Evolutionary conservation across 2,888 invertebrate species (phyloP), one percentile per base, ranked within the genome.

Genomic region (Sialis fuliginosa): DNA sequence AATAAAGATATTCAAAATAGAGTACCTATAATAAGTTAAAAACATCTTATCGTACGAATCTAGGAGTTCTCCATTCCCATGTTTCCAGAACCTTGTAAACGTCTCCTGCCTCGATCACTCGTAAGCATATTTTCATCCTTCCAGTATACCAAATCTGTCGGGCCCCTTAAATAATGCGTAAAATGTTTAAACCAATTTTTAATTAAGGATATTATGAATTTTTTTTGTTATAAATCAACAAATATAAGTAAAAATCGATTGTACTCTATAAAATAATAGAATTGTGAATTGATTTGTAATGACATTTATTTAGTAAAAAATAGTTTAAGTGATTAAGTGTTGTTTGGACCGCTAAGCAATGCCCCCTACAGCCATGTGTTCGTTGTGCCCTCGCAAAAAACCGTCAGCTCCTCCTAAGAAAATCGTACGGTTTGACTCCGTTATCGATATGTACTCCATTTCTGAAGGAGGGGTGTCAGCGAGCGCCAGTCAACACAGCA

Each of bases 371-470:
- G 68, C 65, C 58, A 75, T 75, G 75, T 75, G 75, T 62, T 75
- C 74, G 53, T 62, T 75, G 56, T 75, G 74, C 61, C 71, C 74
- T 51, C 66, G 67, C 57, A 73, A 70, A 60, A 65, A 68, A 52
- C 60, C 66, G 50, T 62, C 67, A 47, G 65, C 68, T 52, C 60
- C 67, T 50, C 62, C 67, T 47, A 74, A 74, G 59, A 75, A 75
- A 58, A 65, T 74, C 50, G 76, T 76, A 32, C 66, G 75, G 46
- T 76, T 76, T 59, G 74, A 75, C 60, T 74, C 75, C 6, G 65
- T 71, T 54, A 74, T 76, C 55, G 75, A 75, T 58, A 75, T 75
- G 22, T 75, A 73, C 56, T 75, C 75, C 48, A 69, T 74, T 54
- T 72, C 74, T 40, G 74, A 74, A 54, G 66, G 62, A 55, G 65